phyloP scores from a whole-genome alignment of 2,113 vertebrate species.

The Paracanthobrama guichenoti region DNA sequence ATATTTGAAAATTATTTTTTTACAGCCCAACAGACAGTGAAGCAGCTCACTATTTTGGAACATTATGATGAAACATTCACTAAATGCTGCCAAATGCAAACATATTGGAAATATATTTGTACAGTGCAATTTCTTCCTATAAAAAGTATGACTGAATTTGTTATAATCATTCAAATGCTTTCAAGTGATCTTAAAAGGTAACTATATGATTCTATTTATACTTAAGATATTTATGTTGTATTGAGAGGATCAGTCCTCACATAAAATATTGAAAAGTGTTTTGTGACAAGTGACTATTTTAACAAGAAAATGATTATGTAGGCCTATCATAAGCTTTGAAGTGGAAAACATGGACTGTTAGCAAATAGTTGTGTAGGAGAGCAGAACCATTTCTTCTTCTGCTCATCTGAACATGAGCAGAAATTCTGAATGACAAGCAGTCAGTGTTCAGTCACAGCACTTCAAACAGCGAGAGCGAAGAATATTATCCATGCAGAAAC shows the following conservation, averaged over 20 bases:
- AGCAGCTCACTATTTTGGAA: too few species aligned
- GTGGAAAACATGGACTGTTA: neutral
- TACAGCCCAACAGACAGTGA: too few species aligned
- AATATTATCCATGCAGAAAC: neutral
- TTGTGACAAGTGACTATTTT: neutral
- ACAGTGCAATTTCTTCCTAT: too few species aligned
- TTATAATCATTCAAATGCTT: too few species aligned
- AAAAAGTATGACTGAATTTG: too few species aligned
- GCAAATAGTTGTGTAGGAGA: conserved; percentile 3
- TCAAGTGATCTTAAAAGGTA: too few species aligned
- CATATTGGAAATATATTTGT: too few species aligned
- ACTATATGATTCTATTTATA: too few species aligned
- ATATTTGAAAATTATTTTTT: too few species aligned
- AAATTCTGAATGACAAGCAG: conserved; percentile 22
- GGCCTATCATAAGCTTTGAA: neutral
- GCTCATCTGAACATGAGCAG: conserved; percentile 14
- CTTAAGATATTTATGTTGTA: too few species aligned
- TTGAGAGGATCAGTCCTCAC: neutral
- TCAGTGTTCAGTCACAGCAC: conserved; percentile 21
- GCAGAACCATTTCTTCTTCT: conserved; percentile 16
- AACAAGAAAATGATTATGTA: neutral
- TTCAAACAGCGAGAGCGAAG: neutral
- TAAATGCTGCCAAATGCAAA: too few species aligned
- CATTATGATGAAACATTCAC: too few species aligned
- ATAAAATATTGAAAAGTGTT: neutral